Base-by-base conservation (phyloP, 2,888 invertebrate genomes). In the Drosophila nr. medialis region DNA sequence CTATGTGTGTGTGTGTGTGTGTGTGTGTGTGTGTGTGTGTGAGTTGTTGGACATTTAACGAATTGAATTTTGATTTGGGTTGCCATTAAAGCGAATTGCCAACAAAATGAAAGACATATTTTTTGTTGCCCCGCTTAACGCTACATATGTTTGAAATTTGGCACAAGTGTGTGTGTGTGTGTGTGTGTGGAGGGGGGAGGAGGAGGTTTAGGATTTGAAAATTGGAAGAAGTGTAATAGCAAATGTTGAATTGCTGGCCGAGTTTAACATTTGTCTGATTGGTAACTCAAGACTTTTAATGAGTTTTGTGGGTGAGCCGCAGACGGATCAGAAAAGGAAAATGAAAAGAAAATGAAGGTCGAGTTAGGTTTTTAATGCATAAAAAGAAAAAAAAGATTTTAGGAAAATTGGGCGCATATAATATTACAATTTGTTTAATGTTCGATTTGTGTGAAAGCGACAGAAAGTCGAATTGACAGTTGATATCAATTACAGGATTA, bases 51-150 rank as follows among this genome's bases (percentile, higher is more conserved):
- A 21, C 40, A 58, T 61, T 73, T 64, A 34, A 59, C 45, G 75
- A 83, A 82, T 83, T 82, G 75, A 81, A 80, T 80, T 80, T 83
- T 77, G 77, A 81, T 74, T 80, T 75, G 75, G 80, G 82, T 80
- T 72, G 61, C 71, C 69, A 71, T 71, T 69, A 68, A 68, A 71
- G 34, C 51, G 69, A 63, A 71, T 71, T 69, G 69, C 64, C 59
- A 69, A 50, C 74, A 55, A 72, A 72, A 72, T 64, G 60, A 63
- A 60, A 59, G 55, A 70, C 54, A 69, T 63, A 42, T 53, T 59
- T 58, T 56, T 56, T 32, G 45, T 50, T 50, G 50, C 29, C 42
- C 30, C 29, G 64, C 58, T 75, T 50, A 74, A 72, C 27, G 62
- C 50, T 51, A 63, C 72, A 70, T 58, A 62, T 64, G 60, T 72